phyloP scores from a whole-genome alignment of 2,113 vertebrate species.

The Eclectus roratus region DNA sequence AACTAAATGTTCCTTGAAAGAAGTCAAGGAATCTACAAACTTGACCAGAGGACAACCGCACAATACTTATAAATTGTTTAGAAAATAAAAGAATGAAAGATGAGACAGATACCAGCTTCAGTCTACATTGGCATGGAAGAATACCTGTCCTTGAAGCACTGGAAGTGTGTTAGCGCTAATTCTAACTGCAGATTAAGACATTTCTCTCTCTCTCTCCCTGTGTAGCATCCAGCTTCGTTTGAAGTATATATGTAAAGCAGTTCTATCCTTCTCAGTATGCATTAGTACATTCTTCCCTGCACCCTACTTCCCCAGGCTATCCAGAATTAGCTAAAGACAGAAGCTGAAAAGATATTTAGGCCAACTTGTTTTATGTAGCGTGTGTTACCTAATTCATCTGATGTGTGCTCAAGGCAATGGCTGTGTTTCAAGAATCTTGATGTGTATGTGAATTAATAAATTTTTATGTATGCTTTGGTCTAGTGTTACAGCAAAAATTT shows the following conservation, averaged over 20 bases:
- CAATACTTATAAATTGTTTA: neutral
- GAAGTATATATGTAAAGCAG: neutral
- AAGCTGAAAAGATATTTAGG: neutral
- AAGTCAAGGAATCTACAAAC: neutral
- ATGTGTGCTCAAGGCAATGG: neutral
- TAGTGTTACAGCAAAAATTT: neutral
- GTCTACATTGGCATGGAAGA: accelerated
- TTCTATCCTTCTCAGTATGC: neutral
- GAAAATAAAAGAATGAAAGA: neutral
- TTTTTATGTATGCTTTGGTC: neutral
- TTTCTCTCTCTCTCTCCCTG: neutral
- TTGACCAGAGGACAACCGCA: neutral
- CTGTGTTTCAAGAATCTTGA: neutral
- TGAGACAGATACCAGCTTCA: neutral
- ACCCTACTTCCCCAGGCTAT: neutral
- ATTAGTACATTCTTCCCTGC: neutral
- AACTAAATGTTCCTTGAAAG: neutral
- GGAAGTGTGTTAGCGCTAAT: neutral
- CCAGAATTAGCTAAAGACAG: neutral
- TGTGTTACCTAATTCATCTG: neutral
- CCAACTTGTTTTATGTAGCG: neutral
- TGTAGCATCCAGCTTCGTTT: neutral
- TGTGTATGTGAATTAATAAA: neutral
- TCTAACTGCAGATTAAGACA: neutral
- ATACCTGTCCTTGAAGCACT: neutral